Evolutionary conservation across 2,113 vertebrate genomes (phyloP).

Genomic region (Thomomys bottae): DNA sequence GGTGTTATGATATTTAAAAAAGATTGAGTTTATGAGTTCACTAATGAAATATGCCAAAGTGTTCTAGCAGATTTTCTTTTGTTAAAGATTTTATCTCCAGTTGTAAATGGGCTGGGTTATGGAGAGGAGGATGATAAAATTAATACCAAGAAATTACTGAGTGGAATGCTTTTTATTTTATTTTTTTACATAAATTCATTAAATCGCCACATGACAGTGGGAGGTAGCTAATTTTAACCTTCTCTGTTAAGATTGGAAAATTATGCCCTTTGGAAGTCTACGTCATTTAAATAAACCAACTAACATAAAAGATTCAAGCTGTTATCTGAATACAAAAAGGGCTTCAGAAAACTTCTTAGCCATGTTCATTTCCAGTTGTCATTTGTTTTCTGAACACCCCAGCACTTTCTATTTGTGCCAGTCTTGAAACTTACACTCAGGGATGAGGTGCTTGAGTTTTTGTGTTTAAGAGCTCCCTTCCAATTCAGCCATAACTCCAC

Average conservation of each 20-base stretch:
- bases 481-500: too few species aligned
- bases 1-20: constrained; percentile 8
- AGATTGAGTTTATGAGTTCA: not conserved
- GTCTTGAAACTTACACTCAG: too few species aligned
- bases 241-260: too few species aligned
- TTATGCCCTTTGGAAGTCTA: not conserved
- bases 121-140: not conserved
- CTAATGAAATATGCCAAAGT: not conserved
- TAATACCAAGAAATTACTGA: not conserved
- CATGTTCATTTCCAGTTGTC: not conserved
- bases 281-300: not conserved
- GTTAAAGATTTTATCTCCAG: too few species aligned
- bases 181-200: not conserved
- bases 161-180: not conserved
- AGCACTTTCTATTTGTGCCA: too few species aligned
- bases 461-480: too few species aligned
- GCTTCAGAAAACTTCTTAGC: not conserved
- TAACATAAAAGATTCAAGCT: not conserved
- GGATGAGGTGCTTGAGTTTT: too few species aligned
- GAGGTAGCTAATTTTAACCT: not conserved
- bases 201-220: not conserved
- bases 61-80: too few species aligned
- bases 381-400: too few species aligned
- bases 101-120: too few species aligned
- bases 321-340: not conserved